phyloP scores from a whole-genome alignment of 2,797 vertebrate genomes.

The Rousettus madagascariensis region DNA sequence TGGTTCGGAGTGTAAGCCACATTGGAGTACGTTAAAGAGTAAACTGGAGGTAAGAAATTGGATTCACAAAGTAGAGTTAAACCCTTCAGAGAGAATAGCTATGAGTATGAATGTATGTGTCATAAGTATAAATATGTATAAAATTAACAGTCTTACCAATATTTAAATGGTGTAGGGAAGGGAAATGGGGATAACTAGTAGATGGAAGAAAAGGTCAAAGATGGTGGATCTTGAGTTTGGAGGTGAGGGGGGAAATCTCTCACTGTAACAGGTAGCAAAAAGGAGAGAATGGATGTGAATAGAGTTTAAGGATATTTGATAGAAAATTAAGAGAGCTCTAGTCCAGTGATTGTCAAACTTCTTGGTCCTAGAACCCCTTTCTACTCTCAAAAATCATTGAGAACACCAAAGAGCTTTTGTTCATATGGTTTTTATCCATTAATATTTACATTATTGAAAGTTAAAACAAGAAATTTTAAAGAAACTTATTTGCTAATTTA shows the following conservation, averaged over 20 bases:
- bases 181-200: neutral
- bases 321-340: slow-evolving; percentile 6
- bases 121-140: neutral
- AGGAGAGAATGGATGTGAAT: neutral
- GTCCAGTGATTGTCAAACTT: neutral
- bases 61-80: neutral
- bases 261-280: neutral
- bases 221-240: neutral
- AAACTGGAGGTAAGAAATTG: neutral
- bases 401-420: neutral
- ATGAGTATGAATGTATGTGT: neutral
- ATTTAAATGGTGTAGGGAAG: neutral
- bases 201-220: neutral
- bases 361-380: neutral
- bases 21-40: neutral
- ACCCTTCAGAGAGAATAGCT: neutral
- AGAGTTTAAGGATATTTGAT: neutral
- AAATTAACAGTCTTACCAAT: neutral
- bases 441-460: slow-evolving; percentile 4
- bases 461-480: slow-evolving; percentile 31
- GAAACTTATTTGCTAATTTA: neutral
- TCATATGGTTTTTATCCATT: neutral
- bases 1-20: neutral
- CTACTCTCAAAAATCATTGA: neutral
- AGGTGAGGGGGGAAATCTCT: neutral